Base-by-base conservation (phyloP, 2,888 invertebrate species). In the Chloromyia formosa region DNA sequence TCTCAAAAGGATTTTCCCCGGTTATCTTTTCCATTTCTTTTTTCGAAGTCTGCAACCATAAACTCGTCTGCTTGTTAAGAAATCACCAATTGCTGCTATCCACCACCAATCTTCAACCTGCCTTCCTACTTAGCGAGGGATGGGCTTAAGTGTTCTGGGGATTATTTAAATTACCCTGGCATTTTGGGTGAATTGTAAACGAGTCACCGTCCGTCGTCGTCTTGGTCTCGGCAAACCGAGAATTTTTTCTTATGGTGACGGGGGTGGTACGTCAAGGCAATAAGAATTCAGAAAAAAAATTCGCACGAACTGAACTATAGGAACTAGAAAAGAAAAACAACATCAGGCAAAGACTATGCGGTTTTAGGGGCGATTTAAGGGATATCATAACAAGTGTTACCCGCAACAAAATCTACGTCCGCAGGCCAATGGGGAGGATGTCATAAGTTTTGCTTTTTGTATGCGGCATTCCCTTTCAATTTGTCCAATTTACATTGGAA, bases 101-200 rank as follows among this genome's bases (percentile, higher is more conserved):
- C 27, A 35, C 27, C 27, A 35, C 27, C 27, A 35, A 35, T 35
- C 2, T 35, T 35, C 27, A 35, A 62, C 62, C 62, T 62, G 40
- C 23, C 18, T 16, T 16, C 62, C 42, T 16, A 16, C 18, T 54
- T n/a, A 27, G 3, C 40, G 35, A 60, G 22, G 68, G 53, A 53
- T 69, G n/a, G 42, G 35, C 42, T 64, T 62, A 74, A 74, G 64
- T 64, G 23, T 74, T 74, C 45, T 78, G 75, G 78, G 78, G 79
- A 79, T 79, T 79, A 79, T 79, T 79, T 78, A 79, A 79, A 79
- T 79, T 79, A 77, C 78, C 77, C 77, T 75, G 77, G 78, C 77
- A 78, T 78, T 78, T 20, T 77, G 76, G 76, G 76, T 78, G 78
- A 79, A 79, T 78, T 78, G 77, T 77, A 78, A 78, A 79, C 78